Evolutionary conservation across 2,888 invertebrate genomes (phyloP), one percentile per base, ranked within the genome.

Genomic region (Minunthozetes semirufus): DNA sequence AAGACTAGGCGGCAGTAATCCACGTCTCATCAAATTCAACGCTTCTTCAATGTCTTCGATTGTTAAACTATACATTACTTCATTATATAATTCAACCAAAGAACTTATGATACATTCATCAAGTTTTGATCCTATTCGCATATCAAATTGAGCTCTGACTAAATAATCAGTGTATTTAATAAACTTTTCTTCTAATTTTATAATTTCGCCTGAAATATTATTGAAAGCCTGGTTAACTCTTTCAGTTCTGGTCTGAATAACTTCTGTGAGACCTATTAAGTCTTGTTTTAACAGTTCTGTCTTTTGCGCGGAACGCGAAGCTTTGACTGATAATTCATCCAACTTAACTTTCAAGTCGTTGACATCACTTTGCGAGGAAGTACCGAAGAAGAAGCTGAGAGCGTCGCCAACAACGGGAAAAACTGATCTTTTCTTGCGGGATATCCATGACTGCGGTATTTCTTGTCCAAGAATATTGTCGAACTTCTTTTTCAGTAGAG

Each of bases 41-140:
- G 33, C 9, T 15, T 63, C 63, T 19, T 63, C 63, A n/a, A 63
- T n/a, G 38, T 63, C 63, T 33, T 63, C 63, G 17, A 63, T 8
- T 63, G 38, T 22, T 17, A 13, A 9, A 17, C n/a, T 13, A 63
- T n/a, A 63, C 17, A 63, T 1, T n/a, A 15, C 0, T 6, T 33
- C 8, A 27, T 63, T 63, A 9, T 63, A 22, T 4, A 33, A 1
- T n/a, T 29, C 15, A 8, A 63, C 17, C 1, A 63, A n/a, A 33
- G 33, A 3, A 5, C 17, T 33, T 17, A 63, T 6, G 0, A 63
- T 17, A 5, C 17, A 22, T 17, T 63, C 63, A 63, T 63, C 25
- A 2, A 13, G 22, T 63, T 63, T 22, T 33, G 9, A 6, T 22
- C 8, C 6, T 4, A 61, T 27, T 2, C 15, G 19, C 11, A 11